A percentile compares a stretch with the other conserved stretches of the same genome.
phyloP scores from a whole-genome alignment of 2,113 vertebrate genomes.

The Neotoma lepida region DNA sequence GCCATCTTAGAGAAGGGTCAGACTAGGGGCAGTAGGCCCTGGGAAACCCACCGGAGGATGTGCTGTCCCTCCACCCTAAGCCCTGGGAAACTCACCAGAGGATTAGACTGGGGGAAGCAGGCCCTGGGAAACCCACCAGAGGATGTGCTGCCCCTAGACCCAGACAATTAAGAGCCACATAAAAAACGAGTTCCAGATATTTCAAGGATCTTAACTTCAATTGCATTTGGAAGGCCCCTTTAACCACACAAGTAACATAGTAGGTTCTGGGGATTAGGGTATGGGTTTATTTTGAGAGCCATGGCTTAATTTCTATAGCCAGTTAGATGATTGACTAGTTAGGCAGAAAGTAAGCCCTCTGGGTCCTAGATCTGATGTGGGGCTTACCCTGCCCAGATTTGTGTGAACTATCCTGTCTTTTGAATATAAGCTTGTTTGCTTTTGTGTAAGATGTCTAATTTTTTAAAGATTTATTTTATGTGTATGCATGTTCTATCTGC shows the following conservation, averaged over 20 bases:
- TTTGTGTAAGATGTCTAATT: not conserved
- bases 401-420: not conserved
- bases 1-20: too few relatives aligned
- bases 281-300: not conserved
- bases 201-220: not conserved
- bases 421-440: not conserved
- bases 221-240: not conserved
- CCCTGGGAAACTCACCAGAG: too few relatives aligned
- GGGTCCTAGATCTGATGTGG: not conserved
- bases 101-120: too few relatives aligned
- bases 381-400: not conserved
- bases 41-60: too few relatives aligned
- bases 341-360: not conserved
- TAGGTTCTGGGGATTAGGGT: not conserved
- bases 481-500: not conserved
- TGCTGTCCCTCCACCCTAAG: too few relatives aligned
- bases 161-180: too few relatives aligned
- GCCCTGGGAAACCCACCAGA: too few relatives aligned
- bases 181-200: not conserved
- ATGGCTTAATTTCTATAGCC: not conserved
- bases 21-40: too few relatives aligned
- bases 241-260: constrained; percentile 5
- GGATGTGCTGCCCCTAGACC: too few relatives aligned
- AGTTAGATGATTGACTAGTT: constrained; percentile 18
- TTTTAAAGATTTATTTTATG: not conserved